Base-by-base conservation (phyloP, 1,140 invertebrate species). In the Rhizoglyphus robini region DNA sequence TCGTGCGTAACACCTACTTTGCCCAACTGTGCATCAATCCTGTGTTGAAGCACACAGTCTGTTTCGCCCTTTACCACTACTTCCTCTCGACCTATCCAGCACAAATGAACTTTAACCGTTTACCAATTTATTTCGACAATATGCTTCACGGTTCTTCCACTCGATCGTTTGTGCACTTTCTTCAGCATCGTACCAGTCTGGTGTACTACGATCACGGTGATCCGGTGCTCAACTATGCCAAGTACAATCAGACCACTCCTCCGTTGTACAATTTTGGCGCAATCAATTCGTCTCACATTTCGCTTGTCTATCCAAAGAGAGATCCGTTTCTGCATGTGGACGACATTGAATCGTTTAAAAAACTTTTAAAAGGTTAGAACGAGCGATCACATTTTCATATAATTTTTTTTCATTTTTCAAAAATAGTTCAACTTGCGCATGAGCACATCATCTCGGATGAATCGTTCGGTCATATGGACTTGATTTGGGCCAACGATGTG, bases 351-450 rank as follows among this genome's bases (percentile, higher is more conserved):
- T 32, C 20, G 13, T 18, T 68, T n/a, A 65, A 48, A 51, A n/a
- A 13, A 31, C 8, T 46, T 20, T 46, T 68, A 4, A 65, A 48
- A 67, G 66, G 66, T 67, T 25, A n/a, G n/a, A n/a, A n/a, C n/a
- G n/a, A n/a, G n/a, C n/a, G n/a, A n/a, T n/a, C n/a, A n/a, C n/a
- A n/a, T n/a, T n/a, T n/a, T n/a, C n/a, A n/a, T n/a, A n/a, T n/a
- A n/a, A n/a, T n/a, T 63, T 34, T 25, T 65, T 4, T 18, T 65
- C 20, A 31, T 27, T 15, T 1, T 13, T 48, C 57, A 60, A 20
- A 29, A 64, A 31, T 32, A 63, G 13, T 29, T 62, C 13, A 8
- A 34, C 23, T n/a, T n/a, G n/a, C n/a, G n/a, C n/a, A n/a, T n/a
- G 47, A 41, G 20, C 36, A 67, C 29, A 25, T 13, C 23, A 29